Evolutionary conservation across 2,113 vertebrate genomes (phyloP), one percentile per base, ranked within the genome.

Genomic region (Lophochroa leadbeateri): DNA sequence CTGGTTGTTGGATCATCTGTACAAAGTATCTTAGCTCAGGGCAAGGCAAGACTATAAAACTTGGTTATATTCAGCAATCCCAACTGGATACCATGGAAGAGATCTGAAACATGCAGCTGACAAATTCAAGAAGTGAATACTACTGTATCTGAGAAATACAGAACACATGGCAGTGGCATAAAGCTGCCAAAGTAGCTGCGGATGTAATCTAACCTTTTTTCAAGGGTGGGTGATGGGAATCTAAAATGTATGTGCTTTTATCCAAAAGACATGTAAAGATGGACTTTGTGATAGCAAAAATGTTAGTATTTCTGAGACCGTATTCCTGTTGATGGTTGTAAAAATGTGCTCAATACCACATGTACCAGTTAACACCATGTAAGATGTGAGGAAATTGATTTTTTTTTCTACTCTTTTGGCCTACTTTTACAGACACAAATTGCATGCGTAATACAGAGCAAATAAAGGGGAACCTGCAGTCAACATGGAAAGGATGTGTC

Each of bases 1-100:
- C 69, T 58, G 13, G 46, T 28, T 80, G 37, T 15, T 92, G 86
- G 78, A 83, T 94, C 41, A 94, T 80, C 74, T 94, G 39, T 81
- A 80, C 82, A 67, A 95, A 96, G 88, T 55, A 95, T 28, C 69
- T 76, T 61, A 72, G 12, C 44, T 96, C 92, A 92, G 87, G 87
- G 53, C 69, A 82, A 72, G 24, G 75, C 21, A 72, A 65, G 39
- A 60, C 37, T 68, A 27, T 85, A 55, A 91, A 81, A 94, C 81
- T 61, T 74, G 57, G 61, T 90, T 87, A 91, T 27, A 91, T 74
- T 68, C 67, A 58, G 21, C 89, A 70, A 64, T 63, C 11, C 18
- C 33, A 71, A 3, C 4, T 29, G 9, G 13, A 27, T 17, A 58
- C 3, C 4, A 8, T 20, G 17, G 23, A 88, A 91, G 18, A 82